phyloP scores from a whole-genome alignment of 1,140 invertebrate species.

The Dinothrombium tinctorium region DNA sequence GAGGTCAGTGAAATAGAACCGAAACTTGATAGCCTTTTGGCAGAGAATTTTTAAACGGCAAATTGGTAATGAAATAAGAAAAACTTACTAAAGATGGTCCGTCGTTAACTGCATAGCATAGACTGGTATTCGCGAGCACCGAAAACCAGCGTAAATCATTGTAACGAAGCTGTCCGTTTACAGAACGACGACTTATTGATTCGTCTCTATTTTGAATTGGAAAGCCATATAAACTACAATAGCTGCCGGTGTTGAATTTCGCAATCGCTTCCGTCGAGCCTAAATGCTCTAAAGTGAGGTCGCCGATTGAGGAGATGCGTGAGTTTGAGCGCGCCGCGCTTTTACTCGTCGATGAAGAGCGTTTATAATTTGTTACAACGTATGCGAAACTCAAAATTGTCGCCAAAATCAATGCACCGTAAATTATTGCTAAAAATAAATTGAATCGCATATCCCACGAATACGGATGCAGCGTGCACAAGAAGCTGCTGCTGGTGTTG shows the following conservation, averaged over 20 bases:
- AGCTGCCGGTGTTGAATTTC: constrained; percentile 14
- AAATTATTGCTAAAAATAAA: constrained; percentile 26
- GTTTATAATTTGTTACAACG: constrained; percentile 14
- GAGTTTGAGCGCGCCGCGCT: constrained; percentile 14
- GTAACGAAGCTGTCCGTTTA: neutral
- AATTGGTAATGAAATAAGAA: neutral
- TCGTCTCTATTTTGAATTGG: constrained; percentile 4
- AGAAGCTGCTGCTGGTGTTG: constrained; percentile 20
- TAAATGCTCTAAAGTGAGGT: constrained; percentile 2
- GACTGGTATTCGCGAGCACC: constrained; percentile 23
- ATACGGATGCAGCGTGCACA: constrained; percentile 24
- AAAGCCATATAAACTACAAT: constrained; percentile 14
- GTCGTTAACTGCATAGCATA: constrained; percentile 29
- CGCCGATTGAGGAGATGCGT: constrained; percentile 13
- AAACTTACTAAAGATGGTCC: constrained; percentile 30
- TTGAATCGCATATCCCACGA: constrained; percentile 25
- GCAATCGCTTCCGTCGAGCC: constrained; percentile 7
- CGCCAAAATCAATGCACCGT: constrained; percentile 22
- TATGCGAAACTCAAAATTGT: constrained; percentile 18
- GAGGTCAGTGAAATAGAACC: neutral
- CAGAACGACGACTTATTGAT: neutral
- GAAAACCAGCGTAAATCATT: constrained; percentile 24
- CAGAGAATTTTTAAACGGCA: too few species aligned
- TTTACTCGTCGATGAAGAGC: constrained; percentile 16
- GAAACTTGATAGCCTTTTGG: too few species aligned